phyloP scores from a whole-genome alignment of 2,888 invertebrate species.

The Tetragonula carbonaria region DNA sequence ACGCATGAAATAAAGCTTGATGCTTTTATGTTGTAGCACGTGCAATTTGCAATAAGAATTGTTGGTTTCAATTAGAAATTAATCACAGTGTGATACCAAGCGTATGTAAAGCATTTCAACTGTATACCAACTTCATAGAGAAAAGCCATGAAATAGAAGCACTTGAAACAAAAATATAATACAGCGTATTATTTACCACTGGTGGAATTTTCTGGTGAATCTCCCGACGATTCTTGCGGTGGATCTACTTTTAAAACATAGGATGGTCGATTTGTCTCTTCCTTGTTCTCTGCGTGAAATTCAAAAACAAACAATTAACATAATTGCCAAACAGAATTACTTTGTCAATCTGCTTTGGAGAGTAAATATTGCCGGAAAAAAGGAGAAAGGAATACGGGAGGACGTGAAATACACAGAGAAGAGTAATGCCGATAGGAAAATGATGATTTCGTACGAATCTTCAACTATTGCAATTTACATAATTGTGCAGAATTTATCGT shows the following conservation, averaged over 20 bases:
- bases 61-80: not conserved
- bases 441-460: not conserved
- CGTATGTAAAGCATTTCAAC: not conserved
- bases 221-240: constrained; percentile 73
- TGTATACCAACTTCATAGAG: not conserved
- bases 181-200: constrained; percentile 72
- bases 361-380: constrained; percentile 14
- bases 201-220: constrained; percentile 74
- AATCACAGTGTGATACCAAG: rapidly evolving
- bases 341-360: constrained; percentile 26
- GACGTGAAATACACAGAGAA: not conserved
- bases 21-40: constrained; percentile 11
- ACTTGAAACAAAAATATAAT: constrained; percentile 14
- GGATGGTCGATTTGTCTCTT: constrained; percentile 74
- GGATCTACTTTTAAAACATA: constrained; percentile 79
- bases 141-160: not conserved
- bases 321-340: constrained; percentile 45
- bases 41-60: not conserved
- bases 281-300: constrained; percentile 73
- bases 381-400: no score
- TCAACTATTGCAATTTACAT: constrained; percentile 30
- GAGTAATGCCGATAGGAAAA: not conserved
- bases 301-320: constrained; percentile 60
- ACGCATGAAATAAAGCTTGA: not conserved
- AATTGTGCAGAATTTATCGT: constrained; percentile 52